Conservation (phyloP, 1,140 invertebrate species). For the Theocolax elegans region DNA sequence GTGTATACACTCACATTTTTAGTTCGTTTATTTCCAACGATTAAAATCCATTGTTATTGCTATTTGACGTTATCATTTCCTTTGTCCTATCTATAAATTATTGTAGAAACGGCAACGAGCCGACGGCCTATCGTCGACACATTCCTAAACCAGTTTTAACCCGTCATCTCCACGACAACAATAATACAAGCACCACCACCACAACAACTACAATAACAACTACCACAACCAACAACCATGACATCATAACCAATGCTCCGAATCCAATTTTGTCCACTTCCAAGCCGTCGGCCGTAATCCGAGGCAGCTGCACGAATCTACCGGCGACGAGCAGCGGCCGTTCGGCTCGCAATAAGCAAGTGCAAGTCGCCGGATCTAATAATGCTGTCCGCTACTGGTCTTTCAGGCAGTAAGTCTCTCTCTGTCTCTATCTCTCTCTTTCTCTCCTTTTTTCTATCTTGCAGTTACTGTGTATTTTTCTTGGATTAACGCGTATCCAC, state of each 20-base stretch:
- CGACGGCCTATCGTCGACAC: constrained; percentile 12
- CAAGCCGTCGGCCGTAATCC: constrained; percentile 19
- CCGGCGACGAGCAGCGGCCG: constrained; percentile 15
- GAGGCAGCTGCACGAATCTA: constrained; percentile 8
- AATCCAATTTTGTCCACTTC: constrained; percentile 27
- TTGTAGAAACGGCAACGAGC: constrained; percentile 30
- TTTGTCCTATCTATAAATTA: constrained; percentile 20
- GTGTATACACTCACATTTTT: no score
- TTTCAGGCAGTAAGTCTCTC: constrained; percentile 45
- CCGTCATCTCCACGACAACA: constrained; percentile 33
- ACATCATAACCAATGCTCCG: neutral
- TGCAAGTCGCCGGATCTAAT: constrained; percentile 17
- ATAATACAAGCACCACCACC: constrained; percentile 35
- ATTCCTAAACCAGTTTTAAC: constrained; percentile 28
- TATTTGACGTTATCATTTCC: neutral
- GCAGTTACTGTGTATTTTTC: no score
- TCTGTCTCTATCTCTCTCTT: neutral
- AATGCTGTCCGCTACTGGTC: constrained; percentile 24
- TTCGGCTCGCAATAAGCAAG: constrained; percentile 20
- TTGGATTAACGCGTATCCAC: no score
- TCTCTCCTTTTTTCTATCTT: neutral
- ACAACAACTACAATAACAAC: constrained; percentile 10
- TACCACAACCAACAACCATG: constrained; percentile 1
- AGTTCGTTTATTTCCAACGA: no score
- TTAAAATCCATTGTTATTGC: no score